A percentile compares a stretch with the other conserved stretches of the same genome.
phyloP scores from a whole-genome alignment of 1,140 invertebrate genomes.

The Drosophila lacteicornis region DNA sequence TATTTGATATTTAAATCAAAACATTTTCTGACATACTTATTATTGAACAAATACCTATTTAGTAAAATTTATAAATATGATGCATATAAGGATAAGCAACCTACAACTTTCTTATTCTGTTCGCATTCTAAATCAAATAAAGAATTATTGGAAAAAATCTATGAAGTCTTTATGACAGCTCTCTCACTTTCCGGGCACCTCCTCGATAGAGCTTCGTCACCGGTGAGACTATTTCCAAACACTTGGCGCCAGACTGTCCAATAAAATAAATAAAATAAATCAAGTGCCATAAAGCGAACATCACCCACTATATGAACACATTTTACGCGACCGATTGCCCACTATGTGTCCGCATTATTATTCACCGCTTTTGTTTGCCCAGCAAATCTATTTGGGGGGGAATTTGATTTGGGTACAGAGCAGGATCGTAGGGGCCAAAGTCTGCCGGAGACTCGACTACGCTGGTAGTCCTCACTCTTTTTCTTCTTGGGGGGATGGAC shows the following conservation, averaged over 20 bases:
- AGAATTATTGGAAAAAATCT: background rate
- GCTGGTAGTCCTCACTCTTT: slow-evolving; percentile 6
- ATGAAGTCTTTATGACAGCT: slow-evolving; percentile 6
- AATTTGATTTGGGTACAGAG: slow-evolving; percentile 67
- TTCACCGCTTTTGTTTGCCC: slow-evolving; percentile 57
- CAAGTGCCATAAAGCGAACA: slow-evolving; percentile 31
- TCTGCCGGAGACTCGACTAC: background rate
- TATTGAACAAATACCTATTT: too few species aligned
- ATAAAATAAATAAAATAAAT: slow-evolving; percentile 46
- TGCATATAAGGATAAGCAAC: background rate
- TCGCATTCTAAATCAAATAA: background rate
- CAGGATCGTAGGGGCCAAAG: slow-evolving; percentile 22
- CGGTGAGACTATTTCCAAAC: background rate
- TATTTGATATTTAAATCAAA: too few species aligned
- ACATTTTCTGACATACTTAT: too few species aligned
- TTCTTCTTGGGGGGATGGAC: slow-evolving; percentile 13
- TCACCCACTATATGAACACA: slow-evolving; percentile 18
- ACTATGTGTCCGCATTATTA: background rate
- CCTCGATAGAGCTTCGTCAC: slow-evolving; percentile 7
- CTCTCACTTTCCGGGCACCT: slow-evolving; percentile 1
- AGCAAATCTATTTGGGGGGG: slow-evolving; percentile 57
- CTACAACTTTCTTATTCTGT: background rate
- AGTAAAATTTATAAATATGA: too few species aligned
- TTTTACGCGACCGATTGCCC: slow-evolving; percentile 17
- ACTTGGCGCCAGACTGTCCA: slow-evolving; percentile 9